Conservation (phyloP, 1,140 invertebrate genomes). For the Macrostomum lignano region DNA sequence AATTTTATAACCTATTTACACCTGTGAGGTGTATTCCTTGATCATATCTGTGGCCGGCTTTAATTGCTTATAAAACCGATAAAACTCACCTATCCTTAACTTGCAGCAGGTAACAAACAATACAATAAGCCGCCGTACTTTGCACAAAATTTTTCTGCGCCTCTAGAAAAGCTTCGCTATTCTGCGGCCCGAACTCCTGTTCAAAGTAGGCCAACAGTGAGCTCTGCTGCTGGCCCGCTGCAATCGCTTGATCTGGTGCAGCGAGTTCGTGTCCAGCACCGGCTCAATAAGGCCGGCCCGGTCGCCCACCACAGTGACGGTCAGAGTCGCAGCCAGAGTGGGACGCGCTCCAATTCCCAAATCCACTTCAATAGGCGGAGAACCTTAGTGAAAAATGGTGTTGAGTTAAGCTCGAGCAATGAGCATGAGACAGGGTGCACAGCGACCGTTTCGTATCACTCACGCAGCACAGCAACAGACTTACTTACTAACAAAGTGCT, state of each 20-base stretch:
- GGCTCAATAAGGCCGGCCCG: constrained; percentile 79
- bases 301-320: constrained; percentile 60
- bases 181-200: constrained; percentile 56
- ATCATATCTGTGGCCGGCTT: no score
- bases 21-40: no score
- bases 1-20: no score
- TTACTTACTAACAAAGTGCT: no score
- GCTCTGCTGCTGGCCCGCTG: constrained; percentile 48
- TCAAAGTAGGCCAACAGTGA: constrained; percentile 70
- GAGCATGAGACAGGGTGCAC: no score
- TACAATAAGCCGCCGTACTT: constrained; percentile 83
- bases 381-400: no score
- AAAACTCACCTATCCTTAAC: constrained; percentile 64
- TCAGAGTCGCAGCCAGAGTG: constrained; percentile 62
- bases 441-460: no score
- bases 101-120: constrained; percentile 84
- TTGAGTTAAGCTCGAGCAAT: no score
- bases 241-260: constrained; percentile 68
- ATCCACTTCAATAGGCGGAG: constrained; percentile 42
- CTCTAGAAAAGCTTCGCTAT: constrained; percentile 55
- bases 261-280: constrained; percentile 73
- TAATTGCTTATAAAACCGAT: no score
- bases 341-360: constrained; percentile 58
- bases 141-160: constrained; percentile 88
- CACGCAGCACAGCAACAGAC: no score